Evolutionary conservation across 2,113 vertebrate species (phyloP), one percentile per base, ranked within the genome.

Genomic region (Bubo scandiacus): DNA sequence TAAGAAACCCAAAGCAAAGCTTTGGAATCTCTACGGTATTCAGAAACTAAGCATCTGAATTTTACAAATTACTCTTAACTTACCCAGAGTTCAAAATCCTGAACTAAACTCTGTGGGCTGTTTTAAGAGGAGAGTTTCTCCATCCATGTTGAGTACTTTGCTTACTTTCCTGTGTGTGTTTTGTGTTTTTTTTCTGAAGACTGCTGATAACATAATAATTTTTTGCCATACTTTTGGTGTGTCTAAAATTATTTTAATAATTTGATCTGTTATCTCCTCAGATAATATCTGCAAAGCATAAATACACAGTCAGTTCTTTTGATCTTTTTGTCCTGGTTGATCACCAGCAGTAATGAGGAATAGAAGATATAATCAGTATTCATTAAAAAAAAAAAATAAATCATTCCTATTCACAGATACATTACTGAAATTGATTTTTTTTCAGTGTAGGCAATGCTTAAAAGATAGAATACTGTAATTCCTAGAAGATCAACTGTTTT

Each of bases 251-350:
- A 52, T n/a, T 90, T 70, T 58, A 51, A 70, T 71, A 81, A 81
- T 52, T 74, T 63, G 20, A 65, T 29, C 22, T 57, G 4, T 80
- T 62, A 12, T 52, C 12, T n/a, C 20, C 30, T 51, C 49, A 40
- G 34, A 32, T 68, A 63, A 70, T 52, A 49, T 92, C 49, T 74
- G 45, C 59, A 87, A 95, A 51, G 54, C 70, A 58, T 79, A 73
- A 71, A 80, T 83, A 91, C 86, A 91, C 54, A 88, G 91, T 79
- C 73, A 73, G 49, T 90, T 96, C 65, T 52, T 38, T 87, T 70
- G 40, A 75, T 94, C 79, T 34, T 57, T 82, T 55, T 70, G 43
- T 81, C 32, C 14, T 86, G 22, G 40, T 47, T 74, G 85, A 65
- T 66, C 83, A 85, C 34, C 47, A 88, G 30, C 54, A 54, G 42